Base-by-base conservation (phyloP, 2,888 invertebrate species). In the Pelosia muscerda region DNA sequence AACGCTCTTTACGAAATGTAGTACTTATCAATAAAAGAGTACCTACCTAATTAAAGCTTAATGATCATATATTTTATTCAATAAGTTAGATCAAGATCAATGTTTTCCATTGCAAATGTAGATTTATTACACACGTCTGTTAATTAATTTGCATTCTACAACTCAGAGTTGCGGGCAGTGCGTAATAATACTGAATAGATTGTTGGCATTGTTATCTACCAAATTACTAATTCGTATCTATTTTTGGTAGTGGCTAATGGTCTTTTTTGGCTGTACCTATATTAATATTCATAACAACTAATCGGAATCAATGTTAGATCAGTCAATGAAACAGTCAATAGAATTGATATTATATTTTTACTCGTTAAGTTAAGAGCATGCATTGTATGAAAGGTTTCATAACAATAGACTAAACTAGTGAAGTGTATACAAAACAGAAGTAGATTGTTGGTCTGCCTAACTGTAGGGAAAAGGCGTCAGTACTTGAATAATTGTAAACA, bases 61-160 rank as follows among this genome's bases (percentile, higher is more conserved):
- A n/a, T n/a, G n/a, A n/a, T n/a, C n/a, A n/a, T n/a, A n/a, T n/a
- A n/a, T n/a, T n/a, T n/a, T n/a, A n/a, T n/a, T n/a, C n/a, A n/a
- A n/a, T n/a, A n/a, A n/a, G n/a, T n/a, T n/a, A n/a, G n/a, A n/a
- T n/a, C n/a, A 55, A 55, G 55, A 23, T 55, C 25, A 25, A 5
- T 4, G 15, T 55, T 55, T 25, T 19, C 9, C 19, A 26, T 25
- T 31, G n/a, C n/a, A n/a, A n/a, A n/a, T n/a, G n/a, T n/a, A n/a
- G 23, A 54, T 49, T 53, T 31, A 54, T 31, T 23, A 63, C 22
- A 19, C 22, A 19, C 19, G 34, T n/a, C 34, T 28, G 31, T 59
- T 59, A 56, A 65, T 69, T 62, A 55, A 34, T 63, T 68, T 59
- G 54, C 26, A 25, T 55, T 49, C 28, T 15, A 28, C 31, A 59